Base-by-base conservation (phyloP, 2,797 vertebrate species). In the Muscicapa comitata region DNA sequence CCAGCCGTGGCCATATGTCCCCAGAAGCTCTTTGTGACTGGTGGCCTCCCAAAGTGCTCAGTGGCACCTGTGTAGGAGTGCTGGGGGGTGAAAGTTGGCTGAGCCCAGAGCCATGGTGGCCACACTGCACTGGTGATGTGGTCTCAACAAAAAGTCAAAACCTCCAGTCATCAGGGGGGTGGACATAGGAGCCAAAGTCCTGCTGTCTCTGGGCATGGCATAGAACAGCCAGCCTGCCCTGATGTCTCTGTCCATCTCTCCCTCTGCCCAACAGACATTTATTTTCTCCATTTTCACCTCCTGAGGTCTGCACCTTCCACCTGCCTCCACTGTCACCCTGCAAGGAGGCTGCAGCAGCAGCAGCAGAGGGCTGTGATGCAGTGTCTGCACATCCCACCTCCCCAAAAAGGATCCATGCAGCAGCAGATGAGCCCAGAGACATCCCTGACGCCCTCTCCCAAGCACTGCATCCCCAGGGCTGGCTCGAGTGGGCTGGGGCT, bases 1-100 rank as follows among this genome's bases (percentile, higher is more conserved):
- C 59, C 78, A 87, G 29, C 25, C 20, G 23, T 26, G 50, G 45
- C 68, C 31, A 20, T 6, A 2, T 0, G 0, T 47, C 26, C 45
- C 17, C 50, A 77, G 45, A 38, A 68, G 38, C 35, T 24, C 7
- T 54, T 31, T 0, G 0, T 50, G 51, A 28, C 38, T 66, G 51
- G 25, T 77, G 65, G 28, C 24, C 5, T 58, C 77, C n/a, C 25
- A 19, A 9, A 78, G 38, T 11, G 15, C 45, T 78, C 29, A 51
- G 1, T 21, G 24, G 18, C 40, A 71, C 33, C 37, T 16, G 9
- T 6, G 25, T 20, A 25, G 31, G 45, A 74, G 23, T 0, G 2
- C 40, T 55, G 62, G 35, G 19, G 31, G 16, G 8, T 0, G 0
- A 33, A 75, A 11, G 9, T 8, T 53, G 23, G n/a, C 53, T 1